A percentile compares a stretch with the other conserved stretches of the same genome.
Evolutionary conservation across 2,113 vertebrate species (phyloP).

Genomic region (Onychorhynchus coronatus): DNA sequence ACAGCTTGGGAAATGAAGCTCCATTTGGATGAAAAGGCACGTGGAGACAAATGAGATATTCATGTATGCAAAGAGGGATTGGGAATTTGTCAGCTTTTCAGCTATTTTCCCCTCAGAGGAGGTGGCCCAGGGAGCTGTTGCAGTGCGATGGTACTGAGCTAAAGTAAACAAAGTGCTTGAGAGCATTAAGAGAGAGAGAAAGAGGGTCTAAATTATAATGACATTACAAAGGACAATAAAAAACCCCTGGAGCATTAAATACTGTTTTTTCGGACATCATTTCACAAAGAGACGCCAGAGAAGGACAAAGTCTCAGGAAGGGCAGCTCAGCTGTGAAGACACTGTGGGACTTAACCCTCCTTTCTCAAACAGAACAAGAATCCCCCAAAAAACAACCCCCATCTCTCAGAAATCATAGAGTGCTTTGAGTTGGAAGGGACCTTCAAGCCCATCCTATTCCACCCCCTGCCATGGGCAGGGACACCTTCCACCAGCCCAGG

Average conservation of each 20-base stretch:
- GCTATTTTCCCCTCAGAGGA: neutral
- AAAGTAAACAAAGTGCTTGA: constrained; percentile 11
- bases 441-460: neutral
- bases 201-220: neutral
- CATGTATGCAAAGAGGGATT: neutral
- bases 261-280: neutral
- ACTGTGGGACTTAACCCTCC: neutral
- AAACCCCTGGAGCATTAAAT: neutral
- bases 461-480: neutral
- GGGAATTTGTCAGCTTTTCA: neutral
- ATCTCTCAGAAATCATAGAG: neutral
- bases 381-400: fast-evolving
- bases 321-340: neutral
- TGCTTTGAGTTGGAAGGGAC: neutral
- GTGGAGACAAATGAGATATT: neutral
- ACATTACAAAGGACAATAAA: neutral
- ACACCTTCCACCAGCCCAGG: fast-evolving
- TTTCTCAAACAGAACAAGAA: neutral
- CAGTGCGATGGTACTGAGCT: neutral
- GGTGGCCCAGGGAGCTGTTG: neutral
- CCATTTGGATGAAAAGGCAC: neutral
- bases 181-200: neutral
- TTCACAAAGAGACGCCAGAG: neutral
- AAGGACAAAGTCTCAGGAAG: neutral
- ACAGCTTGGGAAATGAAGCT: neutral